Percentiles rank a stretch among this genome's conserved stretches.
Evolutionary conservation across 2,113 vertebrate genomes (phyloP).

Genomic region (Calidris pugnax): DNA sequence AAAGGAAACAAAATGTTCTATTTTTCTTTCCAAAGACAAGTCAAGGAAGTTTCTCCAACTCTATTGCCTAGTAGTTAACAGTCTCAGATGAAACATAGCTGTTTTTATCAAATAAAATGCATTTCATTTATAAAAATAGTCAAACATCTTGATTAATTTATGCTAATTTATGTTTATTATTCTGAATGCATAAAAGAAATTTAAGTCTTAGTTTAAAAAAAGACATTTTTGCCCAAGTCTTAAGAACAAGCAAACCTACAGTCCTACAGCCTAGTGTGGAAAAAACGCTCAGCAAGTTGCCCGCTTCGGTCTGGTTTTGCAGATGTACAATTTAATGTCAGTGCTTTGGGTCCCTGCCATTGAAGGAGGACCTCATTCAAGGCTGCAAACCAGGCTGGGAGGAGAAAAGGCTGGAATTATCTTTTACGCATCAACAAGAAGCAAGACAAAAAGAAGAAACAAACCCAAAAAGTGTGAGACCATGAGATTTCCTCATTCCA

Average conservation of each 20-base stretch:
- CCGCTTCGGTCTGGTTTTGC: not conserved
- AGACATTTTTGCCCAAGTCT: not conserved
- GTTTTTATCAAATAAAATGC: slow-evolving; percentile 5
- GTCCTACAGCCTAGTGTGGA: not conserved
- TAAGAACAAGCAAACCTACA: not conserved
- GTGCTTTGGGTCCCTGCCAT: not conserved
- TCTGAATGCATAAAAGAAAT: not conserved
- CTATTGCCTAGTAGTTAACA: not conserved
- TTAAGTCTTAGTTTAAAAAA: not conserved
- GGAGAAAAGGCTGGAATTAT: not conserved
- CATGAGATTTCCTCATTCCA: fast-evolving
- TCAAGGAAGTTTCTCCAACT: not conserved
- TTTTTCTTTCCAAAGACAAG: not conserved
- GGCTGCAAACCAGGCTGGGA: not conserved
- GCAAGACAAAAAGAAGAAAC: not conserved
- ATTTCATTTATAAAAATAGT: slow-evolving; percentile 23
- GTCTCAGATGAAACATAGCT: not conserved
- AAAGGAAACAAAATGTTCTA: not conserved
- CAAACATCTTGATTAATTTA: slow-evolving; percentile 43
- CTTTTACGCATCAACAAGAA: not conserved
- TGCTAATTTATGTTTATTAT: slow-evolving; percentile 44
- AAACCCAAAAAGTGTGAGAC: not conserved
- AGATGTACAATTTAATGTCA: not conserved
- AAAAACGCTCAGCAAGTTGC: not conserved
- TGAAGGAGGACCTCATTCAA: not conserved